Percentiles rank a stretch among this genome's conserved stretches.
These are phyloP conservation scores for Pristionchus fissidentatus DNA, from an alignment of 2,888 invertebrate species.

Conservation along the genomic window DNA sequence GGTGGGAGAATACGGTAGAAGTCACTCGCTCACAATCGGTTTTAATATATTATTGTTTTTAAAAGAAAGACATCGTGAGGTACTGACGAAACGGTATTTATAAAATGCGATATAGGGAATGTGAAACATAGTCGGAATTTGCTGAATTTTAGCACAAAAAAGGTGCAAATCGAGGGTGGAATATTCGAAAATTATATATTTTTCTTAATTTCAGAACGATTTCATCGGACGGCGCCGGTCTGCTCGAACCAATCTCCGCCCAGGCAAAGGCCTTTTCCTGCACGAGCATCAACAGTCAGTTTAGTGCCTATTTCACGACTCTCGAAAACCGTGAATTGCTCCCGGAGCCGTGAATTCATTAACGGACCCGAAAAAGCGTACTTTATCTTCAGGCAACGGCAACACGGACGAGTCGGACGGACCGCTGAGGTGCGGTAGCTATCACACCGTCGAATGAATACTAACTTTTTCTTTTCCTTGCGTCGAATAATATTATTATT, in stretches of 20 bases:
- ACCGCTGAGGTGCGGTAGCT: background rate
- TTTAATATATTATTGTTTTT: too few relatives aligned
- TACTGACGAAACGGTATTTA: too few relatives aligned
- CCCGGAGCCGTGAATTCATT: background rate
- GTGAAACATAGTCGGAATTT: too few relatives aligned
- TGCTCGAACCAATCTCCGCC: conserved; percentile 13
- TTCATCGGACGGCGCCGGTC: conserved; percentile 38
- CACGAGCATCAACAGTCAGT: conserved; percentile 18
- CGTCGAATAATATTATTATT: background rate
- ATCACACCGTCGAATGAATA: background rate
- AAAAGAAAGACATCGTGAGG: too few relatives aligned
- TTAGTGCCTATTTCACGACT: background rate
- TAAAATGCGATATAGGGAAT: too few relatives aligned
- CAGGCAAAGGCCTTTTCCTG: conserved; percentile 28
- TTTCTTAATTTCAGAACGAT: conserved; percentile 10
- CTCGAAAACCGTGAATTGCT: background rate
- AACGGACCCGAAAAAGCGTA: too few relatives aligned
- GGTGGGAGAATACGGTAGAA: background rate
- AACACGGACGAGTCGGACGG: conserved; percentile 1
- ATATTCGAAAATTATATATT: background rate
- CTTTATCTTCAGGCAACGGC: conserved; percentile 21
- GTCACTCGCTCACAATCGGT: background rate
- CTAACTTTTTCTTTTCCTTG: background rate
- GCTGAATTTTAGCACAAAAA: too few relatives aligned
- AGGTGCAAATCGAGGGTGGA: background rate